Evolutionary conservation across 2,888 invertebrate genomes (phyloP), one percentile per base, ranked within the genome.

Genomic region (Rutpela maculata): DNA sequence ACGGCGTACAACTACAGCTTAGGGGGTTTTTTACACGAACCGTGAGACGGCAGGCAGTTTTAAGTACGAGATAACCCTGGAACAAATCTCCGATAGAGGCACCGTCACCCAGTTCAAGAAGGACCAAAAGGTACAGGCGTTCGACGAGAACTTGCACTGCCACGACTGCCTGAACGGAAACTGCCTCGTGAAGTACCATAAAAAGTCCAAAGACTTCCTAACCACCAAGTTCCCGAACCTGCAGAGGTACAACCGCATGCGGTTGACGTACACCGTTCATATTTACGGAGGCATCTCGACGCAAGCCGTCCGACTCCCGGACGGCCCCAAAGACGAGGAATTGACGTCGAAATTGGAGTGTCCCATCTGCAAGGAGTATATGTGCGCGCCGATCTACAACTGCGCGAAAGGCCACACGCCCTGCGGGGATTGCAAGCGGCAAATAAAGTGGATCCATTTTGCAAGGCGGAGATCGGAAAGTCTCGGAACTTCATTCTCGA

Each of bases 311-410:
- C 17, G 4, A 12, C 9, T 1, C 0, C 1, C 11, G 19, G 19
- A 18, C 10, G 19, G 7, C 4, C 11, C 19, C 11, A 18, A 59
- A 11, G 10, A 22, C 19, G 15, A 18, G 0, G 59, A 59, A 12
- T 1, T 59, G 18, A 22, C 59, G 11, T 7, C 22, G 63, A 70
- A 76, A 19, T 76, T 87, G 9, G 88, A 88, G 80, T 88, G 88
- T 72, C 88, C 87, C 4, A 84, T 88, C 10, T 88, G 88, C 75
- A 84, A 86, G 38, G 85, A 86, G 7, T 86, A 86, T 60, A 87
- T 88, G 85, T 78, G 83, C 6, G 84, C 87, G 12, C 87, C 88
- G 1, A 87, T 88, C 75, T 85, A 77, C 62, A 86, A 87, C 77
- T 88, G 88, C 79, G 75, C 75, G 1, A 80, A 81, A 17, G 87